A percentile compares a stretch with the other conserved stretches of the same genome.
phyloP scores from a whole-genome alignment of 2,113 vertebrate species.

The Irena cyanogastra region DNA sequence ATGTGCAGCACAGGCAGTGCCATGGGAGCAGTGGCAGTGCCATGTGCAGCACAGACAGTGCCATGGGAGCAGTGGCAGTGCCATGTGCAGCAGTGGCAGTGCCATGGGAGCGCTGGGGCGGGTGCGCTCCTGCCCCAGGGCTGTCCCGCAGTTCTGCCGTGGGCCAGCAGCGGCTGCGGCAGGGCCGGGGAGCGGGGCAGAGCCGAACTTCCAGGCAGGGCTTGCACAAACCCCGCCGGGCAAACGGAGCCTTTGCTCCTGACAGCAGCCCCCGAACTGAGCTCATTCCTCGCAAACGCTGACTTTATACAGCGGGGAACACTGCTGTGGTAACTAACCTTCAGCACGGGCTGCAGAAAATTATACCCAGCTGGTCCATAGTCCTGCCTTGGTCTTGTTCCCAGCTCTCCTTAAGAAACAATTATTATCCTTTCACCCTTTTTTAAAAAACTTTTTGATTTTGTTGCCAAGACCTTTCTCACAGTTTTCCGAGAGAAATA shows the following conservation, averaged over 20 bases:
- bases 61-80: rapidly evolving
- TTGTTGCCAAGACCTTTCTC: not conserved
- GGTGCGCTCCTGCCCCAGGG: not conserved
- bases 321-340: not conserved
- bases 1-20: no score
- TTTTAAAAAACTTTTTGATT: not conserved
- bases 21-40: no score
- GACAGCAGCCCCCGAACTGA: not conserved
- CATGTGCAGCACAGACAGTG: no score
- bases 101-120: rapidly evolving
- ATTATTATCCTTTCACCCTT: not conserved
- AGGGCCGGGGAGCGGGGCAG: not conserved
- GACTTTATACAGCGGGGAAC: not conserved
- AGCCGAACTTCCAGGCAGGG: rapidly evolving
- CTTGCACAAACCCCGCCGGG: not conserved
- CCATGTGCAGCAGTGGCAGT: rapidly evolving
- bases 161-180: rapidly evolving
- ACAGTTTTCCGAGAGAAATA: not conserved
- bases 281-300: rapidly evolving
- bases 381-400: not conserved
- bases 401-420: not conserved
- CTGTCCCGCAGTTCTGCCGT: no score
- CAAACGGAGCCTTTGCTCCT: not conserved
- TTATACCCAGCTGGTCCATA: not conserved
- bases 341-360: not conserved